Evolutionary conservation across 2,797 vertebrate species (phyloP).

Genomic region (Capromys pilorides): DNA sequence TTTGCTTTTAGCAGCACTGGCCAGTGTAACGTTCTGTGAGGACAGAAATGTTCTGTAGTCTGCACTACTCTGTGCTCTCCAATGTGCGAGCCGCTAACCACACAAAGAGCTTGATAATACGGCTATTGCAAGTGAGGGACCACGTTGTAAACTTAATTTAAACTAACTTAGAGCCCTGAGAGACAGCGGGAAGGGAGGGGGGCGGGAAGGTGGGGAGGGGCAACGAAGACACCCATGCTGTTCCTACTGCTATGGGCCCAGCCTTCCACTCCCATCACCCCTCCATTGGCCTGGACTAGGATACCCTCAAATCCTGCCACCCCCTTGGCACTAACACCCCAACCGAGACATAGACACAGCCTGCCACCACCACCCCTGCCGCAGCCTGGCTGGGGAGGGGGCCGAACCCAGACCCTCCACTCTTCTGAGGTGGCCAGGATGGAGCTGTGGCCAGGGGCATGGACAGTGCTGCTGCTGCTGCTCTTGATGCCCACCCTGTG

Average conservation of each 20-base stretch:
- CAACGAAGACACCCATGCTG: too few relatives aligned
- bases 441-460: conserved; percentile 79
- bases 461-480: conserved; percentile 82
- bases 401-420: too few relatives aligned
- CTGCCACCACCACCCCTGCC: too few relatives aligned
- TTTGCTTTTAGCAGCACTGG: conserved; percentile 16
- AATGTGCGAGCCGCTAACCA: background rate
- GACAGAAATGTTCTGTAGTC: background rate
- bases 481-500: conserved; percentile 82
- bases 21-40: conserved; percentile 9
- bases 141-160: conserved; percentile 23
- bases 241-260: too few relatives aligned
- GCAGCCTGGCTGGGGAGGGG: too few relatives aligned
- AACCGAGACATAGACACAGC: too few relatives aligned
- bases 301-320: too few relatives aligned
- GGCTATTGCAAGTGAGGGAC: background rate
- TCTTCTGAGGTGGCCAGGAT: conserved; percentile 73
- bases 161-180: background rate
- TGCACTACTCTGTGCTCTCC: background rate
- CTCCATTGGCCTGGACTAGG: too few relatives aligned
- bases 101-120: background rate
- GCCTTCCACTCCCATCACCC: too few relatives aligned
- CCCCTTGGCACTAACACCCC: too few relatives aligned
- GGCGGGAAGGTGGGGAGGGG: too few relatives aligned
- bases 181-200: too few relatives aligned